These are phyloP conservation scores for Leptopterna dolabrata DNA, from an alignment of 2,888 invertebrate species.

Conservation along the genomic window DNA sequence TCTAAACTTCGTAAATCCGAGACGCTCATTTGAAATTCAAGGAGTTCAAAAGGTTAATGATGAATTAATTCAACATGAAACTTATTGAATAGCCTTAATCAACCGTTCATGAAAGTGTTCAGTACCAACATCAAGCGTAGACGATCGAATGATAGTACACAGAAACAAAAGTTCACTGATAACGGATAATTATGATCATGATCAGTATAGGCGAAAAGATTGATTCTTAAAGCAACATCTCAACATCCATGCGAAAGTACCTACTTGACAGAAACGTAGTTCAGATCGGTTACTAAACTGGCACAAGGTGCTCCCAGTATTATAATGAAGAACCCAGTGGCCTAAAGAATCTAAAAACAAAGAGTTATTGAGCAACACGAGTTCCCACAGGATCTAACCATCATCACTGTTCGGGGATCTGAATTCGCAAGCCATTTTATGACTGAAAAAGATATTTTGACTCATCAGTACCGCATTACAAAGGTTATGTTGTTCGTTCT, in stretches of 20 bases:
- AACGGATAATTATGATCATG: too few species aligned
- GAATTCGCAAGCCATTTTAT: not conserved
- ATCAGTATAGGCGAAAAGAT: too few species aligned
- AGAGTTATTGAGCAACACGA: conserved; percentile 1
- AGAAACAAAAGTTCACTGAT: too few species aligned
- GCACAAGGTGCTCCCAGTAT: not conserved
- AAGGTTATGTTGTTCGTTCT: too few species aligned
- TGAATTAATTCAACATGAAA: not conserved
- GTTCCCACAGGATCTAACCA: conserved; percentile 13
- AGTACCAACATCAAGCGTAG: too few species aligned
- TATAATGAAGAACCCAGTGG: not conserved
- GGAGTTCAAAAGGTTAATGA: not conserved
- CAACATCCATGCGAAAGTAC: too few species aligned
- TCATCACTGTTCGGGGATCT: not conserved
- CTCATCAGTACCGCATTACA: too few species aligned
- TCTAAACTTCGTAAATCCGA: not conserved
- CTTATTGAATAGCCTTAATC: not conserved
- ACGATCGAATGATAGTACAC: too few species aligned
- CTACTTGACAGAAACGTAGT: too few species aligned
- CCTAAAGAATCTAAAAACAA: conserved; percentile 1
- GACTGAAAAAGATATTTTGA: too few species aligned
- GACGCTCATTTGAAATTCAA: not conserved
- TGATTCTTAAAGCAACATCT: too few species aligned
- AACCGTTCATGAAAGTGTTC: not conserved
- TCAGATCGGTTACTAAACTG: not conserved